Conservation (phyloP, 2,113 vertebrate species). For the rat (Rattus norvegicus) region GRCr8 NC_086033.1:88940001-88940500, state of each 20-base stretch:
- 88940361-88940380: constrained; percentile 84
- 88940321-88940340: constrained; percentile 82
- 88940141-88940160: constrained; percentile 52
- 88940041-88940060: constrained; percentile 72
- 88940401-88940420: constrained; percentile 83
- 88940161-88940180: background rate
- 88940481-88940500: constrained; percentile 91
- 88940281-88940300: constrained; percentile 84
- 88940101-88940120: constrained; percentile 89
- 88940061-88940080: constrained; percentile 87
- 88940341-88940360: constrained; percentile 74
- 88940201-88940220: constrained; percentile 42
- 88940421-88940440: constrained; percentile 86
- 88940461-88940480: constrained; percentile 88
- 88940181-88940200: background rate
- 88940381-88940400: constrained; percentile 82
- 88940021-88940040: constrained; percentile 85
- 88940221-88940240: constrained; percentile 47
- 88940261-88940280: constrained; percentile 88
- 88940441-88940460: constrained; percentile 89
- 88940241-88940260: constrained; percentile 84
- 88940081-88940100: constrained; percentile 88
- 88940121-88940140: constrained; percentile 86
- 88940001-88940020: background rate
- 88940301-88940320: constrained; percentile 87